phyloP scores from a whole-genome alignment of 2,888 invertebrate genomes.

The Idaea aversata region DNA sequence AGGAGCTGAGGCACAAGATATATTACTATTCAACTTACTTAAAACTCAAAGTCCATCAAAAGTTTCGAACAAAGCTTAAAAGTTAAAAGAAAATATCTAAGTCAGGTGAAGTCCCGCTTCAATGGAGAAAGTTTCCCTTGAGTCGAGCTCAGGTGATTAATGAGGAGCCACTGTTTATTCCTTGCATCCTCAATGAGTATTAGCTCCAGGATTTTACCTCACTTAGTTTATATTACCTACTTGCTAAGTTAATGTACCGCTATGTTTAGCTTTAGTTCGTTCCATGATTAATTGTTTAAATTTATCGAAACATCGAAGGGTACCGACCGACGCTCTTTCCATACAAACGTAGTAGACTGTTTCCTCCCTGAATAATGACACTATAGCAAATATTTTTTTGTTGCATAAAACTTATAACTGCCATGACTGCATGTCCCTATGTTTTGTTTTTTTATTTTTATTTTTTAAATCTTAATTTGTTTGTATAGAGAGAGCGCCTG shows the following conservation, averaged over 20 bases:
- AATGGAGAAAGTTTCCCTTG: constrained; percentile 70
- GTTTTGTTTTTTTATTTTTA: no score
- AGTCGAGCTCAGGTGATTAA: constrained; percentile 61
- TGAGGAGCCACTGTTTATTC: constrained; percentile 68
- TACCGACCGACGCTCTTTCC: no score
- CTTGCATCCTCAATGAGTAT: constrained; percentile 65
- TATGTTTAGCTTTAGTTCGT: not conserved
- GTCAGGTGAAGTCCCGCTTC: constrained; percentile 72
- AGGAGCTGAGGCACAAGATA: constrained; percentile 62
- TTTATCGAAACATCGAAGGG: not conserved
- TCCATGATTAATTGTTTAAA: not conserved
- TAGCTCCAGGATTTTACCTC: constrained; percentile 44
- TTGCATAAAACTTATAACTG: no score
- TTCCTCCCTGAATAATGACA: no score
- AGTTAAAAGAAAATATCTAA: constrained; percentile 79
- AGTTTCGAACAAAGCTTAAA: constrained; percentile 77
- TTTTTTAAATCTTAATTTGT: no score
- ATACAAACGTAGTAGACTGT: no score
- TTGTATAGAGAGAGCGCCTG: no score
- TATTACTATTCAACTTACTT: constrained; percentile 78
- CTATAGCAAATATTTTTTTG: no score
- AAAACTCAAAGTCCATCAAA: constrained; percentile 78
- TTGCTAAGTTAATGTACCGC: not conserved
- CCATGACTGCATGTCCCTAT: no score
- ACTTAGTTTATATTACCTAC: constrained; percentile 18